Conservation (phyloP, 2,113 vertebrate species). For the Onychostoma macrolepis region DNA sequence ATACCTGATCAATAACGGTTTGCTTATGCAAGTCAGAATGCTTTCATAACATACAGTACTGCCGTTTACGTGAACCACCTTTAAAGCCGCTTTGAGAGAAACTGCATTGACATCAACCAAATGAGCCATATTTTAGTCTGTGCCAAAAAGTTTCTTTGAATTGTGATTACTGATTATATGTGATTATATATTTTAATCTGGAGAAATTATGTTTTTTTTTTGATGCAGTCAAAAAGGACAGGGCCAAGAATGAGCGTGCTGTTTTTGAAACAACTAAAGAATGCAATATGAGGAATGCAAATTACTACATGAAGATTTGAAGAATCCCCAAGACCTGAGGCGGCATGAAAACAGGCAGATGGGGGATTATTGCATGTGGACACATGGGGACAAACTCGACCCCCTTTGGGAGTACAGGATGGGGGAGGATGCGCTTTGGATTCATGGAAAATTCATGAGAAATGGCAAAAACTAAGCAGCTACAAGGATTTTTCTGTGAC, state of each 20-base stretch:
- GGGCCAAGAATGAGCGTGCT: neutral
- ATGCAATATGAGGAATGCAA: neutral
- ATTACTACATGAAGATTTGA: constrained; percentile 52
- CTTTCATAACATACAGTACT: neutral
- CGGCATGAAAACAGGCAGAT: constrained; percentile 45
- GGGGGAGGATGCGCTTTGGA: constrained; percentile 14
- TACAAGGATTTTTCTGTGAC: constrained; percentile 12
- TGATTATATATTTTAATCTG: no score
- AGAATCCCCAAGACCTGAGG: constrained; percentile 50
- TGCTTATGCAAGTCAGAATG: neutral
- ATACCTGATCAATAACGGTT: neutral
- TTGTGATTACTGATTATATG: neutral
- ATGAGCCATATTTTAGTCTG: neutral
- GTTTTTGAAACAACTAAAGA: neutral
- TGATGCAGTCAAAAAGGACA: neutral
- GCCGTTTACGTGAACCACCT: neutral
- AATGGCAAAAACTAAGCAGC: constrained; percentile 7
- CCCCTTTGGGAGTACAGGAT: constrained; percentile 37
- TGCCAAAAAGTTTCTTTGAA: neutral
- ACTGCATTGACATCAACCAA: neutral
- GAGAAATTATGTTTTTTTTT: neutral
- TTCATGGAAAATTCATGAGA: constrained; percentile 58
- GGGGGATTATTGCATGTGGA: constrained; percentile 50
- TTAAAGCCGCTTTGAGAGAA: neutral
- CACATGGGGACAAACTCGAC: constrained; percentile 46